phyloP scores from a whole-genome alignment of 2,113 vertebrate species.

The Oostethus manadensis region DNA sequence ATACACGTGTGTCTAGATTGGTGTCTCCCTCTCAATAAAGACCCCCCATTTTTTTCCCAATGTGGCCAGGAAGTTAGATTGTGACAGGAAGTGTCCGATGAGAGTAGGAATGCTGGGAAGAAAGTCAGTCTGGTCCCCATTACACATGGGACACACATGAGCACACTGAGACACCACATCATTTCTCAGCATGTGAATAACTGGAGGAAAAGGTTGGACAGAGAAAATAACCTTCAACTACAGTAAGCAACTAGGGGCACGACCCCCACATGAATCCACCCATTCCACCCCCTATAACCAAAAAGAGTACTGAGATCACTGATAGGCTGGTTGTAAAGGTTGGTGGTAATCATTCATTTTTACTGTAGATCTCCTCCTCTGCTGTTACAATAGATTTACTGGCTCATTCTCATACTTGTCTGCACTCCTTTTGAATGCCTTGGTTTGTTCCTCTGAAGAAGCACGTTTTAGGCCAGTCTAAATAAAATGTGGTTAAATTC shows the following conservation, averaged over 20 bases:
- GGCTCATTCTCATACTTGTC: constrained; percentile 7
- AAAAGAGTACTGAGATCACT: constrained; percentile 1
- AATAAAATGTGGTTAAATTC: too few species aligned
- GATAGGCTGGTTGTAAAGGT: constrained; percentile 21
- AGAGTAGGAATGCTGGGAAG: constrained; percentile 60
- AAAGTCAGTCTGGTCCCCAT: constrained; percentile 2
- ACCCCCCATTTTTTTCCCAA: constrained; percentile 1
- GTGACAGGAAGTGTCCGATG: constrained; percentile 62
- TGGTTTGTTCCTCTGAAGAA: too few species aligned
- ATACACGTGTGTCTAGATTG: neutral
- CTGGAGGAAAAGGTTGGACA: constrained; percentile 20
- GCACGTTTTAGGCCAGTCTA: too few species aligned
- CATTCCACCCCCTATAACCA: constrained; percentile 8
- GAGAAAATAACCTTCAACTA: constrained; percentile 41
- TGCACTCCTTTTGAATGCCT: neutral
- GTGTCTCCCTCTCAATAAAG: constrained; percentile 5
- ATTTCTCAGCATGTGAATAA: constrained; percentile 37
- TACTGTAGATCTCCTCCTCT: neutral
- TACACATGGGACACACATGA: constrained; percentile 6
- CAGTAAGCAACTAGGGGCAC: constrained; percentile 24
- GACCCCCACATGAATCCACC: constrained; percentile 3
- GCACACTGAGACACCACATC: constrained; percentile 15
- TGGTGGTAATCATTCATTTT: too few species aligned
- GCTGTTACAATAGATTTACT: constrained; percentile 4
- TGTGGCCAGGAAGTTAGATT: constrained; percentile 42